These are phyloP conservation scores for Bradypodion ventrale DNA, from an alignment of 2,797 vertebrate genomes.

Conservation along the genomic window DNA sequence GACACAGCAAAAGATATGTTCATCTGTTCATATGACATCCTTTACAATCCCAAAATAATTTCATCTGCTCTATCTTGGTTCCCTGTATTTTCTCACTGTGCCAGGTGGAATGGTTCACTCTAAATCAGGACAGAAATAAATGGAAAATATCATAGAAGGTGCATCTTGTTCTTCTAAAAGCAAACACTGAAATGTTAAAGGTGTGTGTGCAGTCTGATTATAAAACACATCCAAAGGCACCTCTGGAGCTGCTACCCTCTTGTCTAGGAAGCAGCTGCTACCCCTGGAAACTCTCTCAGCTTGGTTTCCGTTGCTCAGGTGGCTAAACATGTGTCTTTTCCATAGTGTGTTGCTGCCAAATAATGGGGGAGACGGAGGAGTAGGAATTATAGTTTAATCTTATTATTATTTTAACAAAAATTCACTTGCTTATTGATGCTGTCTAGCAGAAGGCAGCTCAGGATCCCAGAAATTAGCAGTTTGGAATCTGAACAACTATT, in stretches of 20 bases:
- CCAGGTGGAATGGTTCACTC: not conserved
- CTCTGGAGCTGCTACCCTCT: constrained; percentile 43
- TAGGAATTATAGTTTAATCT: constrained; percentile 38
- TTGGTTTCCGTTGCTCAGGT: constrained; percentile 55
- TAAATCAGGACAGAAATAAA: rapidly evolving
- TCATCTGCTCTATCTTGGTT: not conserved
- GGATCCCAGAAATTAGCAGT: constrained; percentile 16
- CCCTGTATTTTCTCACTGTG: not conserved
- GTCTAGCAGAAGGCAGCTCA: not conserved
- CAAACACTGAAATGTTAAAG: constrained; percentile 12
- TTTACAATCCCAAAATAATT: constrained; percentile 2
- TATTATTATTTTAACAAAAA: constrained; percentile 2
- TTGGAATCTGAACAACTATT: not conserved
- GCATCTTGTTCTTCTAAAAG: not conserved
- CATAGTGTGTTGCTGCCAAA: constrained; percentile 48
- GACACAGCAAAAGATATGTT: not conserved
- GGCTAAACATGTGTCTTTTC: constrained; percentile 49
- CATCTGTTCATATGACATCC: not conserved
- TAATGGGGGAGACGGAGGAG: constrained; percentile 24
- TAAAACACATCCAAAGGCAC: constrained; percentile 25
- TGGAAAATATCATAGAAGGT: not conserved
- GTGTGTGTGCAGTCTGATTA: constrained; percentile 5
- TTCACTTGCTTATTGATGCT: constrained; percentile 5
- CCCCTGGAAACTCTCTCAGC: constrained; percentile 53
- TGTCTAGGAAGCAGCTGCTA: constrained; percentile 55